phyloP scores from a whole-genome alignment of 2,797 vertebrate genomes.

The Lemur catta region DNA sequence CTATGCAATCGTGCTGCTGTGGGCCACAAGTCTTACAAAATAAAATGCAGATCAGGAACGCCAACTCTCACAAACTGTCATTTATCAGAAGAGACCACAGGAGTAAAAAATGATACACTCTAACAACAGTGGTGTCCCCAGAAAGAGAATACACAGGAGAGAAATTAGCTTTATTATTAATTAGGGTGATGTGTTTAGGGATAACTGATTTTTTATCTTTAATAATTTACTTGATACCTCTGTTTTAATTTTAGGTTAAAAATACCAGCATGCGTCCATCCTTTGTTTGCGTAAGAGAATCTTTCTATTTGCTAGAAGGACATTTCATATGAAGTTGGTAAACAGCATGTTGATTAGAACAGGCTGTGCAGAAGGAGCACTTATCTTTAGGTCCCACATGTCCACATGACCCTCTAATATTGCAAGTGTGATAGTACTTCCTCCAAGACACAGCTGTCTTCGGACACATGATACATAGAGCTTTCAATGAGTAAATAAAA shows the following conservation, averaged over 20 bases:
- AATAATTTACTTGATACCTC: not conserved
- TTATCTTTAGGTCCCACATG: constrained; percentile 62
- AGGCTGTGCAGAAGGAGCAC: not conserved
- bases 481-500: not conserved
- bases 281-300: not conserved
- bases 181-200: not conserved
- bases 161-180: not conserved
- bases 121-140: not conserved
- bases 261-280: not conserved
- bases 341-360: not conserved
- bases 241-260: constrained; percentile 3
- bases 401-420: not conserved
- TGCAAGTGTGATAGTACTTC: not conserved
- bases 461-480: not conserved
- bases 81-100: not conserved
- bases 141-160: not conserved
- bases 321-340: not conserved
- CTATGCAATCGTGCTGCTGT: accelerated
- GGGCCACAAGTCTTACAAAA: not conserved
- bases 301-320: not conserved
- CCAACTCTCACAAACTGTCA: not conserved
- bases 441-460: not conserved
- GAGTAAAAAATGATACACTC: not conserved
- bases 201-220: not conserved
- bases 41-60: not conserved